phyloP scores from a whole-genome alignment of 1,140 invertebrate species.

The Grapholita molesta region DNA sequence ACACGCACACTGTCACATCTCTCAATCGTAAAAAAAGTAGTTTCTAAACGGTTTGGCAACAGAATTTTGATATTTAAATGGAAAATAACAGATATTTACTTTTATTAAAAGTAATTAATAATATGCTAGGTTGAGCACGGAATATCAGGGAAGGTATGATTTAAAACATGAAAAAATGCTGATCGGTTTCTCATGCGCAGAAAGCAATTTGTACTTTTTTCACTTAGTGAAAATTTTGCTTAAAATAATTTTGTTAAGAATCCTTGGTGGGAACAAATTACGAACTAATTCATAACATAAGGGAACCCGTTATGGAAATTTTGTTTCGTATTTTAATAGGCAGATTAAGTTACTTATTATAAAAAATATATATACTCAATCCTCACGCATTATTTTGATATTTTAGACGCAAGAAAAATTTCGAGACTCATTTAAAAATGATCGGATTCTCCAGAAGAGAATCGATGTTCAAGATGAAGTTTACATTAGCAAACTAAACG shows the following conservation, averaged over 20 bases:
- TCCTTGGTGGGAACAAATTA: not conserved
- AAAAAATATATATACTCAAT: not conserved
- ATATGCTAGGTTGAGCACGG: not conserved
- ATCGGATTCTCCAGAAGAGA: not conserved
- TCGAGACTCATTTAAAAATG: not conserved
- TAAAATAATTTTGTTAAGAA: not conserved
- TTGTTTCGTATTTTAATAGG: no score
- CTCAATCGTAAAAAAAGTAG: not conserved
- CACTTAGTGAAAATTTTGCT: not conserved
- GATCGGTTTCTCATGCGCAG: not conserved
- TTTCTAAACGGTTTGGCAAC: not conserved
- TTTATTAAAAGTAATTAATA: not conserved
- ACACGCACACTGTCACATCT: not conserved
- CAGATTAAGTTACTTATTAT: not conserved
- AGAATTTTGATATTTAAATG: not conserved
- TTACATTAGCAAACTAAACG: not conserved
- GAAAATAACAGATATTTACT: not conserved
- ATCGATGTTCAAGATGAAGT: not conserved
- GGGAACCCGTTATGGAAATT: no score
- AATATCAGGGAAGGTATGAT: not conserved
- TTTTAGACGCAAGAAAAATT: not conserved
- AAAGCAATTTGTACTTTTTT: not conserved
- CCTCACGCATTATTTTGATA: not conserved
- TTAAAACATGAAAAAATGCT: not conserved
- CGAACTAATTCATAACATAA: not conserved